Conservation (phyloP, 2,797 vertebrate genomes). For the Paedocypris micromegethes region DNA sequence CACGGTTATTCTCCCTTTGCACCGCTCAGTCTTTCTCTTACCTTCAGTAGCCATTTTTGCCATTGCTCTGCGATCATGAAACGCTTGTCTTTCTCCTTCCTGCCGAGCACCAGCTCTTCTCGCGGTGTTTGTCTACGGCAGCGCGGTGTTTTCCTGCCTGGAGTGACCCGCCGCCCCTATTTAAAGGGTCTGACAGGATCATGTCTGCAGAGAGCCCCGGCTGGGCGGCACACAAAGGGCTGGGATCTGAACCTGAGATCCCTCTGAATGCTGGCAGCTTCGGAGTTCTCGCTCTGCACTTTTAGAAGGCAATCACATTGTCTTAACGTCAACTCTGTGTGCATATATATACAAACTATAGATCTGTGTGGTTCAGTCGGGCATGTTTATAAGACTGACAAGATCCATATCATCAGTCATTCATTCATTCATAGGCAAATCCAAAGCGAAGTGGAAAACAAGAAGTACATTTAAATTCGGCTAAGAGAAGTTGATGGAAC, state of each 20-base stretch:
- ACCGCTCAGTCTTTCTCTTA: constrained; percentile 51
- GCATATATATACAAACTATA: too few species aligned
- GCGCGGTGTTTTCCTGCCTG: constrained; percentile 45
- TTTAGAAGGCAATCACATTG: constrained; percentile 4
- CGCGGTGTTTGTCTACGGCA: constrained; percentile 10
- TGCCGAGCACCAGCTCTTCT: constrained; percentile 15
- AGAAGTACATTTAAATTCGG: too few species aligned
- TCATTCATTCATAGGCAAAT: too few species aligned
- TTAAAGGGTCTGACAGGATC: constrained; percentile 56
- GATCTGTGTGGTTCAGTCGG: too few species aligned
- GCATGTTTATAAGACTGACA: too few species aligned
- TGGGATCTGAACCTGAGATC: constrained; percentile 29
- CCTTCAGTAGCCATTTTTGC: constrained; percentile 59
- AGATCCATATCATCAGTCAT: too few species aligned
- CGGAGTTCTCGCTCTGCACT: constrained; percentile 1
- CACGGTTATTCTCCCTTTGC: too few species aligned
- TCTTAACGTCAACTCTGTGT: neutral
- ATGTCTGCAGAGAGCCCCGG: constrained; percentile 52
- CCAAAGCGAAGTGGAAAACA: too few species aligned
- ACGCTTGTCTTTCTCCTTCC: constrained; percentile 43
- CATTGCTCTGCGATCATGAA: constrained; percentile 53
- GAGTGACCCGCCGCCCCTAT: constrained; percentile 61
- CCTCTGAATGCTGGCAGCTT: constrained; percentile 20
- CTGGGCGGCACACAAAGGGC: constrained; percentile 55
- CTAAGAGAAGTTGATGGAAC: too few species aligned